phyloP scores from a whole-genome alignment of 2,797 vertebrate genomes.

The Macrochelys suwanniensis region DNA sequence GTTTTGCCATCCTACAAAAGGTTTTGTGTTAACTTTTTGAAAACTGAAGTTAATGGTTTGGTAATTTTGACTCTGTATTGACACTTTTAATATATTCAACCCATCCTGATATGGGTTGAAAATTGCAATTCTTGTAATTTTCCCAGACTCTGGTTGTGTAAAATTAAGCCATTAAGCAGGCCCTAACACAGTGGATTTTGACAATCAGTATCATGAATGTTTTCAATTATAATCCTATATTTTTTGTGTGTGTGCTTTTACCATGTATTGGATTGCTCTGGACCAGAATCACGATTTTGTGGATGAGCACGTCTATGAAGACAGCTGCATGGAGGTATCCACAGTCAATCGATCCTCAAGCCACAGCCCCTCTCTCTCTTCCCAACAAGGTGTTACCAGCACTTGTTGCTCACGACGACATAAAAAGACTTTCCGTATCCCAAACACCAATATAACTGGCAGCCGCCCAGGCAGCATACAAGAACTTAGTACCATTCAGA shows the following conservation, averaged over 20 bases:
- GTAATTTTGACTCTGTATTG: neutral
- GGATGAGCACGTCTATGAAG: slow-evolving; percentile 91
- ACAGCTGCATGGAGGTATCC: slow-evolving; percentile 89
- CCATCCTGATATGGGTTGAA: slow-evolving; percentile 45
- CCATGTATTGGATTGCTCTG: neutral
- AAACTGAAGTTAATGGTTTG: neutral
- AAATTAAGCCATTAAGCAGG: slow-evolving; percentile 29
- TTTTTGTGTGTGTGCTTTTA: slow-evolving; percentile 7
- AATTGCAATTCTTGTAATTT: slow-evolving; percentile 45
- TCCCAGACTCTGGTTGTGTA: slow-evolving; percentile 5
- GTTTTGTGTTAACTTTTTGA: slow-evolving; percentile 51
- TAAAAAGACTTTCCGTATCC: slow-evolving; percentile 90
- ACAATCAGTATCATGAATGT: neutral
- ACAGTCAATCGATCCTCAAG: slow-evolving; percentile 87
- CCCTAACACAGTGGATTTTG: neutral
- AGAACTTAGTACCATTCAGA: slow-evolving; percentile 96
- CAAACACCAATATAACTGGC: slow-evolving; percentile 84
- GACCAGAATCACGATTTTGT: slow-evolving; percentile 94
- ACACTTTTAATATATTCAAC: slow-evolving; percentile 41
- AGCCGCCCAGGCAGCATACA: slow-evolving; percentile 89
- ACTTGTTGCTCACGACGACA: slow-evolving; percentile 91
- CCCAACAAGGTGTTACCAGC: slow-evolving; percentile 88
- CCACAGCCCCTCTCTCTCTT: slow-evolving; percentile 89
- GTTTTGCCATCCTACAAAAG: slow-evolving; percentile 10
- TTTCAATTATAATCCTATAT: neutral